These are phyloP conservation scores for Habropoda laboriosa DNA, from an alignment of 1,140 invertebrate species.

Conservation along the genomic window DNA sequence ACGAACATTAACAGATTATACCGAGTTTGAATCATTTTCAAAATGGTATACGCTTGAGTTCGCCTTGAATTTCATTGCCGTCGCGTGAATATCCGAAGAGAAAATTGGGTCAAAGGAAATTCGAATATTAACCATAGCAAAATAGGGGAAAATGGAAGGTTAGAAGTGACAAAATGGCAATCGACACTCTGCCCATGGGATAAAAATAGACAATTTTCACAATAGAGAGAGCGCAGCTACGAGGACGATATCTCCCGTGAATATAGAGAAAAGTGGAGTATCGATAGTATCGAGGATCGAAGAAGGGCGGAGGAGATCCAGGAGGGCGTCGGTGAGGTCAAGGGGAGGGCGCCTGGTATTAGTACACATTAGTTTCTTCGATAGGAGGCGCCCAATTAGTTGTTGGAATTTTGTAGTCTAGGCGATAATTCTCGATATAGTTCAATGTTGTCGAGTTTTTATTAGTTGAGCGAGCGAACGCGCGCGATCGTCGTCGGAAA, in stretches of 20 bases:
- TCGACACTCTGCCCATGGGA: background rate
- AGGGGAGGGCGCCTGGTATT: conserved; percentile 81
- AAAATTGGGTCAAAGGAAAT: too few relatives aligned
- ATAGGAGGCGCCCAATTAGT: conserved; percentile 79
- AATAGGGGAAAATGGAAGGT: too few relatives aligned
- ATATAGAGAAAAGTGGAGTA: background rate
- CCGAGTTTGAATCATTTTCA: too few relatives aligned
- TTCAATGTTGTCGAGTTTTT: conserved; percentile 79
- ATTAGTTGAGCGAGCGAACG: conserved; percentile 62
- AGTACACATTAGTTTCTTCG: conserved; percentile 79
- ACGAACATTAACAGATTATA: too few relatives aligned
- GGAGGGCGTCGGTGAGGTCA: conserved; percentile 68
- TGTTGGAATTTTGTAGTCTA: conserved; percentile 82
- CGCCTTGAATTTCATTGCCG: too few relatives aligned
- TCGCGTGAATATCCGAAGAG: too few relatives aligned
- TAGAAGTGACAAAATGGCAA: too few relatives aligned
- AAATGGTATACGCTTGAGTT: too few relatives aligned
- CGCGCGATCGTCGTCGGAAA: conserved; percentile 30
- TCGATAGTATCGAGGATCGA: conserved; percentile 21
- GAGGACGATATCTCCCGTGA: too few relatives aligned
- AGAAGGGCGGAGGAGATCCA: conserved; percentile 51
- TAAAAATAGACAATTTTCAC: background rate
- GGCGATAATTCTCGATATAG: conserved; percentile 78
- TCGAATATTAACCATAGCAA: too few relatives aligned
- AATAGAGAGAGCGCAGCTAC: background rate